Percentiles rank a stretch among this genome's conserved stretches.
Conservation (phyloP, 2,113 vertebrate genomes). For the Urocolius indicus region DNA sequence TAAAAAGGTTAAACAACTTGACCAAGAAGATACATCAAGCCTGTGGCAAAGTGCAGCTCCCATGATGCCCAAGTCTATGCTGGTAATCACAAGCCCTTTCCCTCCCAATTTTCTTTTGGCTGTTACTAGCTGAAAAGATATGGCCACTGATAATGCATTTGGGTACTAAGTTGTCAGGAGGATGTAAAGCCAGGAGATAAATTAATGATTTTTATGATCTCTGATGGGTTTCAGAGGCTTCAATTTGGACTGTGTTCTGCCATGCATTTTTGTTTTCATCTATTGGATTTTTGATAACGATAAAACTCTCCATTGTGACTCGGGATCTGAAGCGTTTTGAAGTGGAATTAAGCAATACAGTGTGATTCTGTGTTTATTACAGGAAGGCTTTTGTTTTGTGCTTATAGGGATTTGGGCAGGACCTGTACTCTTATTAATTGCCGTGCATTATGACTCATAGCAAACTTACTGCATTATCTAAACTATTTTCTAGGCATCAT, state of each 20-base stretch:
- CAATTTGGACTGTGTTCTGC: constrained; percentile 6
- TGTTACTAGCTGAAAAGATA: neutral
- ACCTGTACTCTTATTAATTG: neutral
- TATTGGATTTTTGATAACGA: constrained; percentile 29
- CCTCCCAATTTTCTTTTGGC: neutral
- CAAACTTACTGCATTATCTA: neutral
- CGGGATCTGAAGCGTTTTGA: neutral
- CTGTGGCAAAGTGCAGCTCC: neutral
- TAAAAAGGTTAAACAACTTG: constrained; percentile 10
- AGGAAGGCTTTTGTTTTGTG: neutral
- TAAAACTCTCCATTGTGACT: constrained; percentile 11
- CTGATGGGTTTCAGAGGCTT: constrained; percentile 22
- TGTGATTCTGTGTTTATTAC: neutral
- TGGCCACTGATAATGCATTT: neutral
- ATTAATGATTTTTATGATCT: constrained; percentile 22
- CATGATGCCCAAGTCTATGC: neutral
- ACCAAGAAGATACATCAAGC: neutral
- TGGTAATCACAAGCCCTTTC: neutral
- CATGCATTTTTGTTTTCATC: neutral
- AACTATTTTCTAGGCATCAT: neutral
- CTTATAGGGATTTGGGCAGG: constrained; percentile 11
- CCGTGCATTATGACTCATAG: constrained; percentile 14
- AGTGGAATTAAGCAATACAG: constrained; percentile 5
- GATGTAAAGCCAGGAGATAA: neutral
- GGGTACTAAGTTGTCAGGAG: neutral